phyloP scores from a whole-genome alignment of 64 coral and sea anemone genomes.

The Hydrozoanthus tunicans region DNA sequence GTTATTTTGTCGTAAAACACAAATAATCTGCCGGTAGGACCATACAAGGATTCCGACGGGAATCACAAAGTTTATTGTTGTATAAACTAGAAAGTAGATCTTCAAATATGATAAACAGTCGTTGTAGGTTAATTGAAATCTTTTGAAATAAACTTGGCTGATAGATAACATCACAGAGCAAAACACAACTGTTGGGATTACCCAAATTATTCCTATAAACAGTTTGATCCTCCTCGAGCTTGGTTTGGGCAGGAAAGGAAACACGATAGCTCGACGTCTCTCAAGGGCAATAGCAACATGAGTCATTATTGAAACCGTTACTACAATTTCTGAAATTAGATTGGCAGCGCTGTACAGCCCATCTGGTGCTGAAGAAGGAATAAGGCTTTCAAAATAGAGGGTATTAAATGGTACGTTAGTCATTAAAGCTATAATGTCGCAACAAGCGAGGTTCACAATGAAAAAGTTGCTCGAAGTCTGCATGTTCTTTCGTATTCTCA shows the following conservation, averaged over 20 bases:
- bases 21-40: slow-evolving; percentile 36
- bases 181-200: neutral
- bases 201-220: slow-evolving; percentile 10
- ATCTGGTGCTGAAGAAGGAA: neutral
- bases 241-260: slow-evolving; percentile 19
- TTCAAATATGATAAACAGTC: neutral
- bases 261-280: slow-evolving; percentile 17
- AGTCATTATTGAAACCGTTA: neutral
- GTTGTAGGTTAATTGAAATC: neutral
- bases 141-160: neutral
- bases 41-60: slow-evolving; percentile 13
- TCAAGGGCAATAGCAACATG: slow-evolving; percentile 27
- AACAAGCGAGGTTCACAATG: slow-evolving; percentile 16
- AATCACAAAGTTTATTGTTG: neutral
- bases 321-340: neutral
- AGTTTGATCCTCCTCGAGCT: neutral
- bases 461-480: slow-evolving; percentile 29
- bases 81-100: neutral
- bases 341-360: neutral
- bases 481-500: neutral
- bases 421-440: neutral
- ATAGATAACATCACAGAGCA: neutral
- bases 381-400: neutral
- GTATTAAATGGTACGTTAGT: neutral
- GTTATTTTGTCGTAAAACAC: neutral